A percentile compares a stretch with the other conserved stretches of the same genome.
phyloP scores from a whole-genome alignment of 1,140 invertebrate species.

The Trichonephila clavipes region DNA sequence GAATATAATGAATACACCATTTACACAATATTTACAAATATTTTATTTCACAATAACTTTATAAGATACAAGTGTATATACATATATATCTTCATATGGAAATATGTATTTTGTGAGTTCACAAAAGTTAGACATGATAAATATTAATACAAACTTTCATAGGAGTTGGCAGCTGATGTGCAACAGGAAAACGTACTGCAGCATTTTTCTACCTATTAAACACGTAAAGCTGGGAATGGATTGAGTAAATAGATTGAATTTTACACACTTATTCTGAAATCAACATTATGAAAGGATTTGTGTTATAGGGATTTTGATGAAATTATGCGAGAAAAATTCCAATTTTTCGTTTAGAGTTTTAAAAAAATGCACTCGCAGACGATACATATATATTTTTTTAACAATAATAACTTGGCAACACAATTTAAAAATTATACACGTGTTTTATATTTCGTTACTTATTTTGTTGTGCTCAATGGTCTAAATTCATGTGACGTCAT shows the following conservation, averaged over 20 bases:
- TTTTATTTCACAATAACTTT: slow-evolving; percentile 74
- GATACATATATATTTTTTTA: too few relatives aligned
- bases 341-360: too few relatives aligned
- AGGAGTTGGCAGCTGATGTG: background rate
- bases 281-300: too few relatives aligned
- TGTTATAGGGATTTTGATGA: too few relatives aligned
- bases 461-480: too few relatives aligned
- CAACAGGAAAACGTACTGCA: slow-evolving; percentile 16
- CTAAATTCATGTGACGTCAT: too few relatives aligned
- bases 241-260: background rate
- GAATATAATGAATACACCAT: background rate
- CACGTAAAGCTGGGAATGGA: slow-evolving; percentile 33
- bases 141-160: slow-evolving; percentile 36
- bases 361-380: too few relatives aligned
- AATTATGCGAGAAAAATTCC: too few relatives aligned
- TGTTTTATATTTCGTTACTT: too few relatives aligned
- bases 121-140: slow-evolving; percentile 57
- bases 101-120: slow-evolving; percentile 70
- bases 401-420: too few relatives aligned
- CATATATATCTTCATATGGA: slow-evolving; percentile 63
- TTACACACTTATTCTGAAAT: too few relatives aligned
- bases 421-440: too few relatives aligned
- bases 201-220: slow-evolving; percentile 38
- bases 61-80: slow-evolving; percentile 65
- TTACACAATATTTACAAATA: slow-evolving; percentile 72